Percentiles rank a stretch among this genome's conserved stretches.
phyloP scores from a whole-genome alignment of 2,888 invertebrate species.

The Pristionchus maxplancki region DNA sequence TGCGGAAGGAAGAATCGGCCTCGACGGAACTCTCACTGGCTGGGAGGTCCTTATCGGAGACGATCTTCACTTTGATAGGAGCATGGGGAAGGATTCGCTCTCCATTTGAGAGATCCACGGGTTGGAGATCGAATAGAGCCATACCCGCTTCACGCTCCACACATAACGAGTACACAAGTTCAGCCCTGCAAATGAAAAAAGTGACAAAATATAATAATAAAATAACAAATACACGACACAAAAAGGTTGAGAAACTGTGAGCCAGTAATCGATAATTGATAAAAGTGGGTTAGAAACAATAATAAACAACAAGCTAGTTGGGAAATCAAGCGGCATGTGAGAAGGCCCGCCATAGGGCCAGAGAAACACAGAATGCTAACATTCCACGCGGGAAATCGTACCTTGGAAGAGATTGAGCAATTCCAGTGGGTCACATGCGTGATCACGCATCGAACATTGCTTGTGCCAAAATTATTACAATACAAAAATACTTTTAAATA shows the following conservation, averaged over 20 bases:
- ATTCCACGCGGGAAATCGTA: background rate
- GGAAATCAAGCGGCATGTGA: slow-evolving; percentile 33
- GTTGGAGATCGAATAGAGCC: slow-evolving; percentile 31
- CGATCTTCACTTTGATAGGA: background rate
- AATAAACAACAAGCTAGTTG: slow-evolving; percentile 18
- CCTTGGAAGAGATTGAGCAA: background rate
- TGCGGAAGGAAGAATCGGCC: background rate
- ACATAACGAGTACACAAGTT: background rate
- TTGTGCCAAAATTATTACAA: too few species aligned
- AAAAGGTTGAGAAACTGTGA: background rate
- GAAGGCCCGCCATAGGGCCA: background rate
- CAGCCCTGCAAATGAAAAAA: background rate
- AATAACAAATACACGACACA: background rate
- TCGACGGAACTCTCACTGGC: background rate
- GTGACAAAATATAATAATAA: background rate
- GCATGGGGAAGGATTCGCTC: background rate
- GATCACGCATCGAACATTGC: too few species aligned
- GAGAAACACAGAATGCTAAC: slow-evolving; percentile 1
- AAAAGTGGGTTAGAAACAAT: background rate
- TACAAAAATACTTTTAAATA: too few species aligned
- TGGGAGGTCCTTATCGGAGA: background rate
- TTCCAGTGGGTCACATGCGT: background rate
- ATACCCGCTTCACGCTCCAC: background rate
- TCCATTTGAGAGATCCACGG: background rate
- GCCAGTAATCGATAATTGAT: background rate